phyloP scores from a whole-genome alignment of 2,888 invertebrate species.

The Trypoxylon attenuatum region DNA sequence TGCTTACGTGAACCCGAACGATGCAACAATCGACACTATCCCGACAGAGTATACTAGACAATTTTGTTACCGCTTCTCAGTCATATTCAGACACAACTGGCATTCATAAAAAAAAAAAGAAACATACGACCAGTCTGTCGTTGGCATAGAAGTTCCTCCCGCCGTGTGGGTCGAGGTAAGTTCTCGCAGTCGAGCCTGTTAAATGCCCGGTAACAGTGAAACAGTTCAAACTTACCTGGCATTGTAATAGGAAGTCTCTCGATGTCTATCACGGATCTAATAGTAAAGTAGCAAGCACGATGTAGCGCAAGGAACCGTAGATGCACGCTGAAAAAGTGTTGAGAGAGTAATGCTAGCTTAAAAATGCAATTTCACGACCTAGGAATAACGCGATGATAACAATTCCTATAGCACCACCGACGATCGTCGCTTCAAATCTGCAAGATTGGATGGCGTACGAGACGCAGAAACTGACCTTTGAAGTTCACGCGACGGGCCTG shows the following conservation, averaged over 20 bases:
- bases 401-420: slow-evolving; percentile 79
- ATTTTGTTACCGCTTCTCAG: too few species aligned
- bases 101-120: too few species aligned
- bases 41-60: too few species aligned
- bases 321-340: slow-evolving; percentile 2
- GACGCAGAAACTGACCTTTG: slow-evolving; percentile 87
- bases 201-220: too few species aligned
- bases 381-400: neutral
- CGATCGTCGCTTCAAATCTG: slow-evolving; percentile 83
- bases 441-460: slow-evolving; percentile 86
- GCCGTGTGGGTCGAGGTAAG: too few species aligned
- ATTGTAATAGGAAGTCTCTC: neutral
- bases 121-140: too few species aligned
- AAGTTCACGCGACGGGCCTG: slow-evolving; percentile 84
- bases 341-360: neutral
- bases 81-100: too few species aligned
- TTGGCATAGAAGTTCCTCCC: too few species aligned
- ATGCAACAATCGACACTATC: too few species aligned
- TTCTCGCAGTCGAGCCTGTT: too few species aligned
- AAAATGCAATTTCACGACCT: neutral
- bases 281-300: neutral
- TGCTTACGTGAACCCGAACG: too few species aligned
- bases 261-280: neutral
- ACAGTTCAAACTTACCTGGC: too few species aligned
- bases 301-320: neutral